These are phyloP conservation scores for Seira sanloemensis DNA, from an alignment of 2,888 invertebrate species.

Conservation along the genomic window DNA sequence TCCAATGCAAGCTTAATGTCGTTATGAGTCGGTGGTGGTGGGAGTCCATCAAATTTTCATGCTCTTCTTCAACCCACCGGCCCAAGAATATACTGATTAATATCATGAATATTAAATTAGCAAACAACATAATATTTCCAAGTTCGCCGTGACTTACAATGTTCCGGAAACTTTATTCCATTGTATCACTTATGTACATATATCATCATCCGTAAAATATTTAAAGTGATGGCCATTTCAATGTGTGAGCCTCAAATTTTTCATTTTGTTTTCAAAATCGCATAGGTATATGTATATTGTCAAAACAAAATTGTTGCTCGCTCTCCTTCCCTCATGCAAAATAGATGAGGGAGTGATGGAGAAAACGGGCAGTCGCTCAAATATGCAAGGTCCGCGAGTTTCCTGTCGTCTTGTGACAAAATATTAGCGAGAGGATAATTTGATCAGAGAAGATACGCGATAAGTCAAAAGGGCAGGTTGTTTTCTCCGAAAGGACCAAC, in stretches of 20 bases:
- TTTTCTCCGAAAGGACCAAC: too few species aligned
- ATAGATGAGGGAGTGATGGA: neutral
- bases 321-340: neutral
- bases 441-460: neutral
- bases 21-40: neutral
- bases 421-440: neutral
- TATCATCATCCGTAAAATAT: too few species aligned
- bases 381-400: neutral
- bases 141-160: neutral
- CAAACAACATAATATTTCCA: constrained; percentile 6
- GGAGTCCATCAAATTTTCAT: neutral
- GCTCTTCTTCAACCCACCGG: neutral
- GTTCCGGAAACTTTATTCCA: neutral
- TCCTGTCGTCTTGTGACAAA: neutral
- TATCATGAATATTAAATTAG: neutral
- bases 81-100: neutral
- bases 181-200: neutral
- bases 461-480: neutral
- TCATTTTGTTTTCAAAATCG: too few species aligned
- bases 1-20: too few species aligned
- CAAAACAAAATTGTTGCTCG: too few species aligned
- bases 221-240: too few species aligned
- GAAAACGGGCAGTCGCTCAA: neutral
- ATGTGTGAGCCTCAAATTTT: too few species aligned
- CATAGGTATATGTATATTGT: too few species aligned